Conservation (phyloP, 2,113 vertebrate species). For the Labeo catla region DNA sequence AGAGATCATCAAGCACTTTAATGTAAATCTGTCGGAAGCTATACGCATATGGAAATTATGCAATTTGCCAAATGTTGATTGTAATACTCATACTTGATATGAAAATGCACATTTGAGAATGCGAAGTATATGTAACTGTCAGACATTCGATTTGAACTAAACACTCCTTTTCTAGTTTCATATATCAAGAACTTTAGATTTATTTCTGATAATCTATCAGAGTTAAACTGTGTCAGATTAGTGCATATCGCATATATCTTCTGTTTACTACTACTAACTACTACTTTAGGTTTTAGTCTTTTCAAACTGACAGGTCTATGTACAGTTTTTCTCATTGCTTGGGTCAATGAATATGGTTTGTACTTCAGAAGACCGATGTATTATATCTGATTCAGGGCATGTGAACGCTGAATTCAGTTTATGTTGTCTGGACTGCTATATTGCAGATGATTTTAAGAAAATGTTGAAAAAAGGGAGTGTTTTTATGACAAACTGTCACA, state of each 20-base stretch:
- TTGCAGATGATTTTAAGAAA: constrained; percentile 48
- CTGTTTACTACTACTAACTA: not conserved
- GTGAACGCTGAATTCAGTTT: constrained; percentile 58
- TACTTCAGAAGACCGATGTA: constrained; percentile 45
- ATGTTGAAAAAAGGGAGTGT: constrained; percentile 37
- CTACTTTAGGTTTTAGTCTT: constrained; percentile 15
- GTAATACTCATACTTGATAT: constrained; percentile 22
- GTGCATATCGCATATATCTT: not conserved
- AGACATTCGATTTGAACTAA: constrained; percentile 10
- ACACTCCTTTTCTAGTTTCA: constrained; percentile 6
- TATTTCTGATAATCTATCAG: not conserved
- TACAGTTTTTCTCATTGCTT: constrained; percentile 48
- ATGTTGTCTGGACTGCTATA: constrained; percentile 51
- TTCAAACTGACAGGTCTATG: constrained; percentile 64
- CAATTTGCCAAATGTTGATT: constrained; percentile 36
- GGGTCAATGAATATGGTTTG: constrained; percentile 54
- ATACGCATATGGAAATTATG: constrained; percentile 21
- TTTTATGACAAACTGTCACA: constrained; percentile 9
- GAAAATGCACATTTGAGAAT: constrained; percentile 24
- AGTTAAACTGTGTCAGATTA: not conserved
- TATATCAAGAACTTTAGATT: constrained; percentile 20
- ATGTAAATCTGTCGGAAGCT: constrained; percentile 51
- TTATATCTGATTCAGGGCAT: constrained; percentile 52
- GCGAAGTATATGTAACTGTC: constrained; percentile 26
- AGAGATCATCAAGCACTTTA: constrained; percentile 71